Evolutionary conservation across 2,797 vertebrate species (phyloP).

Genomic region (Molossus alvarezi): DNA sequence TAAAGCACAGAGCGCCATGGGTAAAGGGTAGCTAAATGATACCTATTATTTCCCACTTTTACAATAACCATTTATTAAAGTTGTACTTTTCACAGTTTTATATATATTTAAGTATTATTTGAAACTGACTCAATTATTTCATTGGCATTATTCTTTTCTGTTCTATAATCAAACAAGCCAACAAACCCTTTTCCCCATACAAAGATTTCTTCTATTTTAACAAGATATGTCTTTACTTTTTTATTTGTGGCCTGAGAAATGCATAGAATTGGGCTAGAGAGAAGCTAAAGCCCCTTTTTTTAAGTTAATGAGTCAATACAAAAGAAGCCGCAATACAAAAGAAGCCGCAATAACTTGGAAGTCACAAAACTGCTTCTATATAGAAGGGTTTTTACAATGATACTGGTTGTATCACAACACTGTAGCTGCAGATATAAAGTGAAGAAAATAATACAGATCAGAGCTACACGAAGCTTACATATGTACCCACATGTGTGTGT

Average conservation of each 20-base stretch:
- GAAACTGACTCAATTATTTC: not conserved
- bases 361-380: constrained; percentile 27
- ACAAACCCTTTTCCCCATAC: not conserved
- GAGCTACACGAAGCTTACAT: not conserved
- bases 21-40: not conserved
- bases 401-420: not conserved
- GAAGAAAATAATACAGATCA: constrained; percentile 11
- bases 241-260: constrained; percentile 21
- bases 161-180: constrained; percentile 15
- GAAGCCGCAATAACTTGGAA: not conserved
- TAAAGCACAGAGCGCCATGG: not conserved
- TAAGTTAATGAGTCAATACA: not conserved
- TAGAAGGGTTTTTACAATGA: constrained; percentile 6
- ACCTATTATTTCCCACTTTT: not conserved
- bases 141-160: not conserved
- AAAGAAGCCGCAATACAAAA: constrained; percentile 11
- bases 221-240: not conserved
- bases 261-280: not conserved
- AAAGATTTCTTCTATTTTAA: constrained; percentile 54
- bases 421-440: not conserved
- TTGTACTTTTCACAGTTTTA: not conserved
- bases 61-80: constrained; percentile 17
- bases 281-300: not conserved
- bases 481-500: not conserved
- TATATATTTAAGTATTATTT: not conserved